Evolutionary conservation across 2,797 vertebrate genomes (phyloP).

Genomic region (Leptodactylus fallax): DNA sequence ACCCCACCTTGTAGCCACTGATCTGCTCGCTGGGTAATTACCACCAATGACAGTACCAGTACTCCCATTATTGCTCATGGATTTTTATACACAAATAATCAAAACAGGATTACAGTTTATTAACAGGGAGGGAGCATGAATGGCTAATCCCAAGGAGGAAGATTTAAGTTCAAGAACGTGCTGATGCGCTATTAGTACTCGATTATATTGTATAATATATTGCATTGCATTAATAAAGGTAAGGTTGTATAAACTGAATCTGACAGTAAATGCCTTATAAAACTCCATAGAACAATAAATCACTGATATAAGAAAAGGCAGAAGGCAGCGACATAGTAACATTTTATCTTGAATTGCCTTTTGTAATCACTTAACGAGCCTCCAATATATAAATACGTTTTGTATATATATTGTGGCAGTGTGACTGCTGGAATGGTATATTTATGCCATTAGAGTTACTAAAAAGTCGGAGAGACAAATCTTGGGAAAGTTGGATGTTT

Average conservation of each 20-base stretch:
- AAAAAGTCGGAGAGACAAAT: no score
- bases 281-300: no score
- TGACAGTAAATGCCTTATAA: no score
- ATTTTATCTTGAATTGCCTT: no score
- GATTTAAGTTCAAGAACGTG: background rate
- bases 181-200: background rate
- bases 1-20: background rate
- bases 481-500: no score
- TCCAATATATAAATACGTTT: no score
- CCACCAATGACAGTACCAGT: background rate
- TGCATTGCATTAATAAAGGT: background rate
- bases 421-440: no score
- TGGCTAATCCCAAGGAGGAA: background rate
- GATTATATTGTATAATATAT: background rate
- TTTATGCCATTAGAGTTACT: no score
- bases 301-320: no score
- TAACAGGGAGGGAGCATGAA: background rate
- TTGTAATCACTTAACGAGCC: no score
- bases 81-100: background rate
- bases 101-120: constrained; percentile 3
- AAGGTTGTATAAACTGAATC: background rate
- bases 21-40: background rate
- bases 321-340: no score
- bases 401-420: no score
- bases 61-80: constrained; percentile 14